These are phyloP conservation scores for Microtus pennsylvanicus DNA, from an alignment of 2,113 vertebrate species.

Conservation along the genomic window DNA sequence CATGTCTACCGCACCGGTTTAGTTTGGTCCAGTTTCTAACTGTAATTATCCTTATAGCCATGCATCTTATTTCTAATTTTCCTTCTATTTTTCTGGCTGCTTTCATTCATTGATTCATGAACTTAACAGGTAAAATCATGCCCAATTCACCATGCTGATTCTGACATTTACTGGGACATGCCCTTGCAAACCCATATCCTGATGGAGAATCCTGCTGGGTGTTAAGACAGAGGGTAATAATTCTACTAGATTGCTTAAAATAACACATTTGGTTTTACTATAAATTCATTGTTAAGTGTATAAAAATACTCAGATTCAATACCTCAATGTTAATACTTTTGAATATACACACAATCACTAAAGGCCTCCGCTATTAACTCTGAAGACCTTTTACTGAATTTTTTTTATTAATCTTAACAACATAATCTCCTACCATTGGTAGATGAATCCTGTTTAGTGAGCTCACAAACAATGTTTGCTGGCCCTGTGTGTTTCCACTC, in stretches of 20 bases:
- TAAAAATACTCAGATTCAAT: neutral
- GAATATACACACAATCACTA: constrained; percentile 5
- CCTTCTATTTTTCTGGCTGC: neutral
- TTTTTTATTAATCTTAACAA: neutral
- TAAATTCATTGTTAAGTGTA: neutral
- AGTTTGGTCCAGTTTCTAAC: neutral
- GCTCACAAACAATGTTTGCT: neutral
- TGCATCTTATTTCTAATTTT: neutral
- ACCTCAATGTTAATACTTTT: neutral
- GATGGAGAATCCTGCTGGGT: neutral
- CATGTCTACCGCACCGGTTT: neutral
- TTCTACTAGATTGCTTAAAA: neutral
- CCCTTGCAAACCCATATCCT: neutral
- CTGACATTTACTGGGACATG: neutral
- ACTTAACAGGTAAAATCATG: neutral
- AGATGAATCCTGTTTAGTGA: neutral
- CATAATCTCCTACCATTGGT: neutral
- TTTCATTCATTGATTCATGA: neutral
- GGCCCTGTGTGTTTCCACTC: neutral
- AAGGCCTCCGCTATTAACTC: neutral
- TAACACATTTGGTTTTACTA: neutral
- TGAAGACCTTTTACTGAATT: neutral
- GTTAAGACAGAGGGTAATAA: neutral
- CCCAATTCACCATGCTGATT: neutral
- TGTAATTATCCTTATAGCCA: neutral